Evolutionary conservation across 2,888 invertebrate genomes (phyloP).

Genomic region (Orthosia gracilis): DNA sequence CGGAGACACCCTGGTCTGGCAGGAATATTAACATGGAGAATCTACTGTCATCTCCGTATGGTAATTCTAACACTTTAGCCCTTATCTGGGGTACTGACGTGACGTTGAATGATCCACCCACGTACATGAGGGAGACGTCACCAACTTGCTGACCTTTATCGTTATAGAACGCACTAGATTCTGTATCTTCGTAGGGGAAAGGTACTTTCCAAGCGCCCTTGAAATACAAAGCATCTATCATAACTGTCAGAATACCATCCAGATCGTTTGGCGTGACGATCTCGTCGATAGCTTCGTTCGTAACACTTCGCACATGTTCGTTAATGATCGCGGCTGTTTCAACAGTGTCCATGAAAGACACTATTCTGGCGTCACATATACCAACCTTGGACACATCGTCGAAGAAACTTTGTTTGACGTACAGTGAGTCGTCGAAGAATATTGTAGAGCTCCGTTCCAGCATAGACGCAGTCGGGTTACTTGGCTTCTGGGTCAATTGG

Average conservation of each 20-base stretch:
- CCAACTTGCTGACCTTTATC: slow-evolving; percentile 75
- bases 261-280: slow-evolving; percentile 79
- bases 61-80: slow-evolving; percentile 80
- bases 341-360: slow-evolving; percentile 73
- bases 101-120: slow-evolving; percentile 66
- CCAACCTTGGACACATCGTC: slow-evolving; percentile 67
- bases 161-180: slow-evolving; percentile 78
- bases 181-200: slow-evolving; percentile 77
- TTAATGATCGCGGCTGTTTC: slow-evolving; percentile 77
- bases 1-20: slow-evolving; percentile 78
- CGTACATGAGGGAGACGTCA: slow-evolving; percentile 71
- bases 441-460: slow-evolving; percentile 79
- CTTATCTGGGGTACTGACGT: slow-evolving; percentile 69
- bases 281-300: slow-evolving; percentile 81
- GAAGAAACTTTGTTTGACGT: slow-evolving; percentile 71
- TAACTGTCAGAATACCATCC: slow-evolving; percentile 71
- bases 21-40: slow-evolving; percentile 93
- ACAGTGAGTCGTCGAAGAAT: slow-evolving; percentile 75
- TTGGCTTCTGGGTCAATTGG: slow-evolving; percentile 60
- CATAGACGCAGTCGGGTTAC: slow-evolving; percentile 65
- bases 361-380: slow-evolving; percentile 71
- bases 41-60: slow-evolving; percentile 80
- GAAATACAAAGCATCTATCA: slow-evolving; percentile 84
- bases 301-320: slow-evolving; percentile 76
- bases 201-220: slow-evolving; percentile 81